Conservation (phyloP, 2,113 vertebrate species). For the Semnornis frantzii region DNA sequence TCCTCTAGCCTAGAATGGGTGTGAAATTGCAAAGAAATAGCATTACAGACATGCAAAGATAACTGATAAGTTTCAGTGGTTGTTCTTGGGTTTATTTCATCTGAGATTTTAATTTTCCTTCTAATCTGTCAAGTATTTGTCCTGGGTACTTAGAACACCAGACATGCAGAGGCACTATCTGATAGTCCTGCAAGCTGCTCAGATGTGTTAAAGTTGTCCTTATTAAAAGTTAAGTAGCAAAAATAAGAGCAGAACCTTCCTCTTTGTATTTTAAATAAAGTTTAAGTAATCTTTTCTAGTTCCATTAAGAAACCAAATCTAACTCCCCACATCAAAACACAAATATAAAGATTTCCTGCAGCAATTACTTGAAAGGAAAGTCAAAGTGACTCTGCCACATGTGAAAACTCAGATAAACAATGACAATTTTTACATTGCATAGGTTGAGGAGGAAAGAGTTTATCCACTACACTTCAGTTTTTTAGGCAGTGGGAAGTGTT, state of each 20-base stretch:
- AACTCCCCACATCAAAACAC: background rate
- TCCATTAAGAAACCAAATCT: background rate
- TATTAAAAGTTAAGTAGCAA: background rate
- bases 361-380: background rate
- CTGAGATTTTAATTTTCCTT: background rate
- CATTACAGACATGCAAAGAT: background rate
- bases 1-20: background rate
- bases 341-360: background rate
- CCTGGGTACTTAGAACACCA: background rate
- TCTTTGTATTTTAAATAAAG: background rate
- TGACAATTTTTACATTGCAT: background rate
- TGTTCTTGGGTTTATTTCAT: background rate
- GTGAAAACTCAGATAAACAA: background rate
- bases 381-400: background rate
- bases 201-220: background rate
- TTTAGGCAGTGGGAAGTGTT: background rate
- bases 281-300: background rate
- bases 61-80: background rate
- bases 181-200: background rate
- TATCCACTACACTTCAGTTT: background rate
- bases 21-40: background rate
- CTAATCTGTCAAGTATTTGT: background rate
- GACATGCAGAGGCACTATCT: background rate
- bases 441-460: background rate
- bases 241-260: background rate